Evolutionary conservation across 2,888 invertebrate species (phyloP), one percentile per base, ranked within the genome.

Genomic region (Alitta virens): DNA sequence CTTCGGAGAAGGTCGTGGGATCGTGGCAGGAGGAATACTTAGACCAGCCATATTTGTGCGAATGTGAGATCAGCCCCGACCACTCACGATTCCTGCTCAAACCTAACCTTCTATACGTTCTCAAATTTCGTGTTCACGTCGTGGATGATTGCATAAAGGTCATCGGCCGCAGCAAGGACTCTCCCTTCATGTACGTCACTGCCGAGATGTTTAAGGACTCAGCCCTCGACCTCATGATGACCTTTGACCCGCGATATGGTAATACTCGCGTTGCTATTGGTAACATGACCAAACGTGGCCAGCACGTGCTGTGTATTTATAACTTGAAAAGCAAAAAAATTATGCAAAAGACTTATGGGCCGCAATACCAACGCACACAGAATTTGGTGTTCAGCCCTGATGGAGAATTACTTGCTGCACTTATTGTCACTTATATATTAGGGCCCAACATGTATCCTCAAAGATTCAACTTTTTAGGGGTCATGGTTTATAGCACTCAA

Each of bases 401-500:
- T 21, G 46, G 46, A 16, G 46, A 46, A 7, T 46, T 18, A 18
- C n/a, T 46, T 5, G 46, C 46, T n/a, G 46, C 46, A 12, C 46
- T 46, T 16, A 46, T 46, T 9, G 46, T 46, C 3, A 46, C 46
- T n/a, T 46, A 46, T 16, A 46, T 46, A 3, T n/a, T 46, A n/a
- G 46, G 46, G 46, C 46, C 46, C n/a, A 46, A 46, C 46, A 46
- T 46, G 46, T 46, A 46, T 21, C 46, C 46, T 46, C 46, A 46
- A n/a, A 46, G 46, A 16, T 46, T 18, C 21, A 46, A 46, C 21
- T 46, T 46, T 21, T n/a, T 46, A 12, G 46, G 46, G n/a, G 46
- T 46, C 46, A 46, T 46, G 46, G 46, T 46, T 7, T 46, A 46
- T 21, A 46, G 46, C 21, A 46, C 46, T 18, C n/a, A 46, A 7